These are phyloP conservation scores for Meleagris gallopavo DNA, from an alignment of 2,113 vertebrate species.

Conservation along the genomic window DNA sequence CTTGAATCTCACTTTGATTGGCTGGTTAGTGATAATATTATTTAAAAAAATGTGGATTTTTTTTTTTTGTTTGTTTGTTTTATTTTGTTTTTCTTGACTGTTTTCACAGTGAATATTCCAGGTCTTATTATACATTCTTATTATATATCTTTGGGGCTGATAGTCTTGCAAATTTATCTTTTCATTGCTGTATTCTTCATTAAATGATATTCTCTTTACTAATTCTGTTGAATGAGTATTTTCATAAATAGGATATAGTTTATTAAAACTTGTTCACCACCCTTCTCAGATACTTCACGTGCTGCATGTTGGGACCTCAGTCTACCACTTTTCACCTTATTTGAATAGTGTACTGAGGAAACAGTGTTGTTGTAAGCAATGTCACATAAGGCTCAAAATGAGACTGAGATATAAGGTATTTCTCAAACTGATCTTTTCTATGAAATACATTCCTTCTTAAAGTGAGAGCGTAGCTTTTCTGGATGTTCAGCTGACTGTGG, in stretches of 20 bases:
- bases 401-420: rapidly evolving
- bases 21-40: not conserved
- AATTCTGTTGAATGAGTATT: not conserved
- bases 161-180: not conserved
- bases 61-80: too few relatives aligned
- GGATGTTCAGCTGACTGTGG: not conserved
- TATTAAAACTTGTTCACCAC: not conserved
- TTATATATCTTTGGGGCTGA: not conserved
- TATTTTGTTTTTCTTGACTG: not conserved
- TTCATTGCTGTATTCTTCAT: not conserved
- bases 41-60: not conserved
- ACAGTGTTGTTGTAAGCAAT: not conserved
- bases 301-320: not conserved
- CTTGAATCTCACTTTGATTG: not conserved
- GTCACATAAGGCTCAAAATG: not conserved
- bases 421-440: not conserved
- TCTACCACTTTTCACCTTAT: not conserved
- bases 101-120: not conserved
- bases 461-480: not conserved
- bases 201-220: not conserved
- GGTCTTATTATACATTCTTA: not conserved
- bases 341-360: not conserved
- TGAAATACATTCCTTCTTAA: not conserved
- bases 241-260: not conserved
- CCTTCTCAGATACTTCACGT: not conserved